Base-by-base conservation (phyloP, 2,888 invertebrate species). In the Uloborus plumipes region DNA sequence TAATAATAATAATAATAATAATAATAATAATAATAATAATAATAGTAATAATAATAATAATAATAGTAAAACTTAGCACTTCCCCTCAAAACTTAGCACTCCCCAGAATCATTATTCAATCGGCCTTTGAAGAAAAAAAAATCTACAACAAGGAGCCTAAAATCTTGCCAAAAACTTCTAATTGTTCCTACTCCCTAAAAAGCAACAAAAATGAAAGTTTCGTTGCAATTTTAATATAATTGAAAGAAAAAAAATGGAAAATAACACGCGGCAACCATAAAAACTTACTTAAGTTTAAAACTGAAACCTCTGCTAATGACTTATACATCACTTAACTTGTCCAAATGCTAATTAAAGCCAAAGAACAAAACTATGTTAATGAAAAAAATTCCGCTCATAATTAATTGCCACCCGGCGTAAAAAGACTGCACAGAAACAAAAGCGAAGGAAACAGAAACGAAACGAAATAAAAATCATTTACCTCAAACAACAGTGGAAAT, bases 331-430 rank as follows among this genome's bases (percentile, higher is more conserved):
- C 80, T 79, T 73, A 51, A 62, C 79, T 73, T 67, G 79, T 74
- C 69, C 64, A 73, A 81, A 81, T 67, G 49, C 69, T 81, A 81
- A 81, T 81, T 81, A 81, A 81, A 81, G 75, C 80, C 74, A 81
- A 80, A 70, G 80, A 70, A 26, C 39, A 39, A 39, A 39, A 39
- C 39, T 39, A 39, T 39, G 7, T 39, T 39, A 39, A 39, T 39
- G 39, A 39, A 39, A 39, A 39, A 39, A 39, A 39, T 6, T 39
- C 39, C 9, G 39, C 39, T 39, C 39, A 39, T 39, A 39, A 39
- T 39, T 39, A 39, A 39, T 39, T 39, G 39, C 39, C 39, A 39
- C 39, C 39, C 39, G 9, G 39, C 39, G 39, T 39, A 39, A 39
- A 39, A 39, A 39, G 39, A 11, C 39, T 39, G 39, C 39, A 39